phyloP scores from a whole-genome alignment of 2,888 invertebrate genomes.

The Sepiola atlantica region DNA sequence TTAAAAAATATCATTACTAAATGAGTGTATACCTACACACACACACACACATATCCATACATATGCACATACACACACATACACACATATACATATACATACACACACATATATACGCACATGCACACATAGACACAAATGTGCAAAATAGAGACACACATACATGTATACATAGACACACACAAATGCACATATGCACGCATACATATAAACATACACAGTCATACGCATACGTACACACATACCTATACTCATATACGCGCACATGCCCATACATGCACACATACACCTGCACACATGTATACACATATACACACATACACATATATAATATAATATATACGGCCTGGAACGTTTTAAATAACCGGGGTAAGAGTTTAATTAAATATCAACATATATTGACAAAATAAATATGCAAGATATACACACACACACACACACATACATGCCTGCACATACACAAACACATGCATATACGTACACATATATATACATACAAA shows the following conservation, averaged over 20 bases:
- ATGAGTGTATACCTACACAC: no score
- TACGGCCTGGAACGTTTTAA: no score
- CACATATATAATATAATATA: no score
- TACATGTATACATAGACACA: not conserved
- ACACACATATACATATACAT: not conserved
- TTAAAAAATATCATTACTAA: no score
- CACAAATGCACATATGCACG: not conserved
- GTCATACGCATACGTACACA: no score
- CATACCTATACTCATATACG: not conserved
- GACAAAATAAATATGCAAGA: no score
- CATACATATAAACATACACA: no score
- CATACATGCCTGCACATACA: not conserved
- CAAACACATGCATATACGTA: not conserved
- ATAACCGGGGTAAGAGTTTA: no score
- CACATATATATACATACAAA: not conserved
- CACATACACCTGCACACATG: conserved; percentile 33
- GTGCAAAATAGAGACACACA: no score
- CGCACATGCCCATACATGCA: conserved; percentile 35
- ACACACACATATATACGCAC: not conserved
- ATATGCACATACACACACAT: not conserved
- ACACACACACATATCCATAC: not conserved
- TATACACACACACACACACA: conserved; percentile 40
- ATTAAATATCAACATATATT: no score
- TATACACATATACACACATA: conserved; percentile 25
- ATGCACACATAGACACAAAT: no score